phyloP scores from a whole-genome alignment of 2,888 invertebrate species.

The Ennomos fuscantarius region DNA sequence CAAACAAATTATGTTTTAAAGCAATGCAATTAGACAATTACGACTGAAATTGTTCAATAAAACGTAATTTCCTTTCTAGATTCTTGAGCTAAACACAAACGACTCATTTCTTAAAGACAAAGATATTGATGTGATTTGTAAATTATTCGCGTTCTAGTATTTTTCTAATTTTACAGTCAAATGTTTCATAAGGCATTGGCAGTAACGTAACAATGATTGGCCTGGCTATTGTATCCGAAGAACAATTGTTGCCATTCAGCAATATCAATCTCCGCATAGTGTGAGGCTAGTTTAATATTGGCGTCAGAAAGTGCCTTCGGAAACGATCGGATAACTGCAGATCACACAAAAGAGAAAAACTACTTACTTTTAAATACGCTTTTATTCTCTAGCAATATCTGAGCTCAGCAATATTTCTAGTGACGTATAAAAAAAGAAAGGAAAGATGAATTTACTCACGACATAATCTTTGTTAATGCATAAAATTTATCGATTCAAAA shows the following conservation, averaged over 20 bases:
- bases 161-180: slow-evolving; percentile 6
- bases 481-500: slow-evolving; percentile 42
- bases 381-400: slow-evolving; percentile 34
- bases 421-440: slow-evolving; percentile 39
- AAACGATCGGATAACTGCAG: slow-evolving; percentile 44
- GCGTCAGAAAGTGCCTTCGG: slow-evolving; percentile 43
- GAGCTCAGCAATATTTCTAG: slow-evolving; percentile 39
- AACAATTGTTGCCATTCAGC: slow-evolving; percentile 49
- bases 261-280: slow-evolving; percentile 49
- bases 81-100: slow-evolving; percentile 4
- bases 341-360: slow-evolving; percentile 45
- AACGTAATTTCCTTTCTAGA: slow-evolving; percentile 16
- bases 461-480: slow-evolving; percentile 24
- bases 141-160: neutral
- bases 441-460: too few species aligned
- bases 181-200: slow-evolving; percentile 13
- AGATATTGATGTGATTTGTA: neutral
- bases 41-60: slow-evolving; percentile 16
- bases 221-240: slow-evolving; percentile 44
- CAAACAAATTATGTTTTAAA: slow-evolving; percentile 49
- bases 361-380: slow-evolving; percentile 29
- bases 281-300: slow-evolving; percentile 56
- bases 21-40: slow-evolving; percentile 24
- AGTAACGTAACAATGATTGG: slow-evolving; percentile 40
- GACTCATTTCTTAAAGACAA: slow-evolving; percentile 1